Conservation (phyloP, 1,140 invertebrate genomes). For the Sminthurides bifidus region DNA sequence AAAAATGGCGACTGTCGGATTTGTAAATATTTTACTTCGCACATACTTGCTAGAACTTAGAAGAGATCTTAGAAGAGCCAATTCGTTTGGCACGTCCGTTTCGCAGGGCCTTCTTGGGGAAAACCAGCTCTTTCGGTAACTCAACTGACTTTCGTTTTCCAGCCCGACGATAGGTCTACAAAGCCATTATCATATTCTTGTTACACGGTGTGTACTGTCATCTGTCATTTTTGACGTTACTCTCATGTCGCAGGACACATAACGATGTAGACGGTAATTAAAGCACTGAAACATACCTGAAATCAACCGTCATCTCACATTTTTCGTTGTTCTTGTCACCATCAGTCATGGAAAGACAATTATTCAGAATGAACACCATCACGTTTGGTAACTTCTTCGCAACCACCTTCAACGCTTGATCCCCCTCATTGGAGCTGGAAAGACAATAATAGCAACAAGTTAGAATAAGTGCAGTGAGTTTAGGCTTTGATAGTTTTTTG, state of each 20-base stretch:
- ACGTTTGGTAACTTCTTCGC: conserved; percentile 18
- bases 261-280: not conserved
- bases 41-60: conserved; percentile 4
- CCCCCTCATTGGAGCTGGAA: conserved; percentile 13
- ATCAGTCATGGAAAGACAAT: conserved; percentile 20
- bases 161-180: conserved; percentile 8
- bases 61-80: conserved; percentile 6
- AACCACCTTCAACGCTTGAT: conserved; percentile 12
- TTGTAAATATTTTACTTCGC: conserved; percentile 16
- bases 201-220: too few species aligned
- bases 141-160: too few species aligned
- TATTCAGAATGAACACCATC: conserved; percentile 16
- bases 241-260: not conserved
- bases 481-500: too few species aligned
- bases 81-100: too few species aligned
- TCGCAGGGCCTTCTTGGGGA: too few species aligned
- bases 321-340: conserved; percentile 21
- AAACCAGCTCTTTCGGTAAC: too few species aligned
- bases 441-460: too few species aligned
- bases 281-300: conserved; percentile 11
- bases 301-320: conserved; percentile 26
- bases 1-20: conserved; percentile 24
- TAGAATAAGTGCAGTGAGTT: too few species aligned
- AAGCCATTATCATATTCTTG: too few species aligned
- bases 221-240: not conserved